A percentile compares a stretch with the other conserved stretches of the same genome.
These are phyloP conservation scores for Acholoe squamosa DNA, from an alignment of 2,888 invertebrate species.

Conservation along the genomic window DNA sequence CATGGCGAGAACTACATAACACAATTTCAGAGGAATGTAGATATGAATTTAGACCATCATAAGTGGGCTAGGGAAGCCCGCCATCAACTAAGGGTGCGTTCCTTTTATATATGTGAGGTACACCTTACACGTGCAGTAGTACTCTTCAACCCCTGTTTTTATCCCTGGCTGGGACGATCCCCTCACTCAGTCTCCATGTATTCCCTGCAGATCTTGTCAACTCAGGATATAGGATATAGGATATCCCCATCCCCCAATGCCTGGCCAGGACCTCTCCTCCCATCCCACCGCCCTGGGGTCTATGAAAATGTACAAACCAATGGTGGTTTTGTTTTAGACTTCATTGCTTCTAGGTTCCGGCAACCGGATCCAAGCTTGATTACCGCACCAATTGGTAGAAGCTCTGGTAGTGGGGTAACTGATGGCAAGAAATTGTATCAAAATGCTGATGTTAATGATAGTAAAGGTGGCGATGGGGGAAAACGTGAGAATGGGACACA, in stretches of 20 bases:
- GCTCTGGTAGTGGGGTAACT: not conserved
- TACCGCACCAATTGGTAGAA: not conserved
- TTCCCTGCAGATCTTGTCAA: too few relatives aligned
- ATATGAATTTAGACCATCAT: too few relatives aligned
- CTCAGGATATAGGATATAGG: too few relatives aligned
- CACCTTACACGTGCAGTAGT: too few relatives aligned
- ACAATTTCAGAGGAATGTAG: too few relatives aligned
- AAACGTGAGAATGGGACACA: not conserved
- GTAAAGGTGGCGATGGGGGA: not conserved
- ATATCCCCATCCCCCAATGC: not conserved
- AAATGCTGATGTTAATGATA: not conserved
- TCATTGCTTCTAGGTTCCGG: not conserved
- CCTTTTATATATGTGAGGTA: too few relatives aligned
- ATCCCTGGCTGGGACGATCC: too few relatives aligned
- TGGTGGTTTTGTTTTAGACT: slow-evolving; percentile 12
- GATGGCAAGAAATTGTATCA: not conserved
- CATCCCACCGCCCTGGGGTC: not conserved
- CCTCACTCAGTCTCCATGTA: too few relatives aligned
- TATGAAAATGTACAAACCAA: slow-evolving; percentile 46
- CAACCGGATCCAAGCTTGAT: not conserved
- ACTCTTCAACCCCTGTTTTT: too few relatives aligned
- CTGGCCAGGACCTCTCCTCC: not conserved
- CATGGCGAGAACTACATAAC: too few relatives aligned
- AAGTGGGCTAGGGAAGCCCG: too few relatives aligned
- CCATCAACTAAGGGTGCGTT: too few relatives aligned